A percentile compares a stretch with the other conserved stretches of the same genome.
Evolutionary conservation across 2,888 invertebrate genomes (phyloP).

Genomic region (Gryllus longicercus): DNA sequence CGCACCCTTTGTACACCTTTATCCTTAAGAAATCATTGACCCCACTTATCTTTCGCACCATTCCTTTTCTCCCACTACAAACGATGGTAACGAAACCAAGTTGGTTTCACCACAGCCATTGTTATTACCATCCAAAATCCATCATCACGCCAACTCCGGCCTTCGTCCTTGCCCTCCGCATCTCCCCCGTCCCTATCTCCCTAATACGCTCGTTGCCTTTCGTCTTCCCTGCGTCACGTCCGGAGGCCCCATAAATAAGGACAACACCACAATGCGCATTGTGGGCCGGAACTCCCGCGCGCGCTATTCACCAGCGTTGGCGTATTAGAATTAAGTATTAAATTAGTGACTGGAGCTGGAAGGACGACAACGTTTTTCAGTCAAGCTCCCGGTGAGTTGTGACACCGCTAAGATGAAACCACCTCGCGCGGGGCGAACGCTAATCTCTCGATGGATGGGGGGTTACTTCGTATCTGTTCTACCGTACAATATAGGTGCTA

Average conservation of each 20-base stretch:
- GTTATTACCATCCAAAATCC: too few species aligned
- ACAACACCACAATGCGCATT: neutral
- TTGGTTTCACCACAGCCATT: too few species aligned
- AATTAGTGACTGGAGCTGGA: neutral
- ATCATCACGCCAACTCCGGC: too few species aligned
- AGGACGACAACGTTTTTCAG: neutral
- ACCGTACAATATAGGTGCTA: too few species aligned
- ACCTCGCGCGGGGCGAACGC: neutral
- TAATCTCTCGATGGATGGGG: too few species aligned
- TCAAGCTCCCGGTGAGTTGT: neutral
- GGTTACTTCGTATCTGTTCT: too few species aligned
- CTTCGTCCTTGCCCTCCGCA: too few species aligned
- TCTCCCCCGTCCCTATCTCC: neutral
- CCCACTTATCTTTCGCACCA: too few species aligned
- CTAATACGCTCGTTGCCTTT: neutral
- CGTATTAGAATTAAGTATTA: neutral
- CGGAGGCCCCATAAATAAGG: neutral
- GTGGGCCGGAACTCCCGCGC: neutral
- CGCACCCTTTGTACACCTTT: too few species aligned
- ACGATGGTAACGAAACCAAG: too few species aligned
- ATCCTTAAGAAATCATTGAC: too few species aligned
- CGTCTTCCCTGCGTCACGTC: neutral
- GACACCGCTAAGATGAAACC: neutral
- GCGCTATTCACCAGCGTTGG: neutral
- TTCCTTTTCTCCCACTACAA: too few species aligned